Evolutionary conservation across 2,113 vertebrate species (phyloP).

Genomic region (Sitta europaea): DNA sequence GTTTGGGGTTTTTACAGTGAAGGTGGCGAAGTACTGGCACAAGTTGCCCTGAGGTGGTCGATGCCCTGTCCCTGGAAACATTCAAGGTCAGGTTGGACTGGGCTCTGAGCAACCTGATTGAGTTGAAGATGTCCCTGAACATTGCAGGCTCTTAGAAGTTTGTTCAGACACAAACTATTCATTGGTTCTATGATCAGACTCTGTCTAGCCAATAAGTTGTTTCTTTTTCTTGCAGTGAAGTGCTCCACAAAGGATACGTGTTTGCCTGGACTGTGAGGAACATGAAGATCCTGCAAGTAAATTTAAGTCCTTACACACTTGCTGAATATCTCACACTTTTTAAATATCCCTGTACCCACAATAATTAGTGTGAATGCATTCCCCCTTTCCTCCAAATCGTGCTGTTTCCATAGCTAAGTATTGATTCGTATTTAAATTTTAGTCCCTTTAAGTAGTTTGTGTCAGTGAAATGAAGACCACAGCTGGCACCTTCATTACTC

Average conservation of each 20-base stretch:
- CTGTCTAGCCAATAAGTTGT: neutral
- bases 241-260: fast-evolving
- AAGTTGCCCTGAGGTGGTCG: neutral
- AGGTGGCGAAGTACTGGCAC: neutral
- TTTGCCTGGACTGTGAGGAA: neutral
- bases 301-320: neutral
- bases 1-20: neutral
- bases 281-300: fast-evolving
- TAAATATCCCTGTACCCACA: neutral
- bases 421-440: neutral
- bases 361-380: neutral
- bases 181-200: neutral
- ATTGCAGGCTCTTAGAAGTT: neutral
- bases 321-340: neutral
- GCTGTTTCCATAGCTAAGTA: neutral
- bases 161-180: neutral
- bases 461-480: neutral
- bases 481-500: neutral
- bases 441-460: neutral
- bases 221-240: neutral
- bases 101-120: neutral
- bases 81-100: neutral
- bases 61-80: neutral
- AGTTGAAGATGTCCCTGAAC: neutral
- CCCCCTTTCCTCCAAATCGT: neutral